Base-by-base conservation (phyloP, 2,113 vertebrate genomes). In the Mustela lutreola region DNA sequence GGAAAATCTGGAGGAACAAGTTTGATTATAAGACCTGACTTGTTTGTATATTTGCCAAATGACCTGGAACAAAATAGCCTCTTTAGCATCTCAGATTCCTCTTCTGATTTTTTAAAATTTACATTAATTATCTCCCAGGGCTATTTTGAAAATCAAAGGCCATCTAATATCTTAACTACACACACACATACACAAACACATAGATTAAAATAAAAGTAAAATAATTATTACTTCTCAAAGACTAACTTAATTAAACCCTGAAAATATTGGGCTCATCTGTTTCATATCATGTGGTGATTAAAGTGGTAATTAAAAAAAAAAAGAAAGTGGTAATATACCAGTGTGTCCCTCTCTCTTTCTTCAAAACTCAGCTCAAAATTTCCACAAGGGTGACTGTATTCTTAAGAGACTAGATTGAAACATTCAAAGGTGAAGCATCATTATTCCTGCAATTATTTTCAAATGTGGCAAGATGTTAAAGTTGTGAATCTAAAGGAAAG, bases 391-490 rank as follows among this genome's bases (percentile, higher is more conserved):
- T 62, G 10, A 28, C 9, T 12, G 39, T 92, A 48, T 45, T 70
- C 42, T 56, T 89, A 89, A 82, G 24, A 63, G 18, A 10, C 24
- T 1, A 15, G 15, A 42, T 24, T 22, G 58, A 83, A 83, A 45
- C 50, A 82, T 33, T 94, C 53, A 82, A 89, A 82, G 85, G 56
- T 73, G 18, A 82, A 39, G 50, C 81, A 18, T 62, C 53, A 89
- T 73, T 60, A 48, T 60, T 45, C 19, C 75, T 88, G 75, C 84
- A 89, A 81, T 50, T 45, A 73, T 53, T 73, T 63, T 89, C 67
- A 89, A 89, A 53, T 50, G 4, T 94, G 65, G 42, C 39, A 82
- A 94, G 48, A 94, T 73, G 26, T 89, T 82, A 33, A 81, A 62
- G 10, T 88, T 73, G 53, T 31, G 42, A 50, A 50, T 73, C 24